phyloP scores from a whole-genome alignment of 2,113 vertebrate genomes.

The Cebidichthys violaceus region DNA sequence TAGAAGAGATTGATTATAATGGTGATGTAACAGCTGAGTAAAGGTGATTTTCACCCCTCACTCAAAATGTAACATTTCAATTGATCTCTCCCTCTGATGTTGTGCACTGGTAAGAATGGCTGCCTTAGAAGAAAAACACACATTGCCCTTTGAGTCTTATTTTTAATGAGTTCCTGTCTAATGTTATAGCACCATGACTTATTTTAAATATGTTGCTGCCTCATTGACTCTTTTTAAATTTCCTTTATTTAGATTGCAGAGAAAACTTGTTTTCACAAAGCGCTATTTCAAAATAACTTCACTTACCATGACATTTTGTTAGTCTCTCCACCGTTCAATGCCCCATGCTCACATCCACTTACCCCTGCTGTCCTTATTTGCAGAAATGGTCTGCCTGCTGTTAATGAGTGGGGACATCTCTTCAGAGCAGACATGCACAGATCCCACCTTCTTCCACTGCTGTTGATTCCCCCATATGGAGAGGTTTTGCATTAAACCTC shows the following conservation, averaged over 20 bases:
- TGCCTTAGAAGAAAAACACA: too few species aligned
- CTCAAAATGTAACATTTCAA: too few species aligned
- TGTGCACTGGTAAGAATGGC: too few species aligned
- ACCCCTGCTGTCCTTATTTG: background rate
- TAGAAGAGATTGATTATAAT: too few species aligned
- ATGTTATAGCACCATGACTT: background rate
- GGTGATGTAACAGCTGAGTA: too few species aligned
- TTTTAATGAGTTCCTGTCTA: background rate
- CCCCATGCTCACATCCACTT: background rate
- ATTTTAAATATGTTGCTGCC: background rate
- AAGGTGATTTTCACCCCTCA: too few species aligned
- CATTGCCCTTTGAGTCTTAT: too few species aligned
- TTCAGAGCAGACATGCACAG: constrained; percentile 20
- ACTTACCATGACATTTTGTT: background rate
- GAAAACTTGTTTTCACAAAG: background rate
- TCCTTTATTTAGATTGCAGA: background rate
- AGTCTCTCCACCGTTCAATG: background rate
- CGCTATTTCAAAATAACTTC: background rate
- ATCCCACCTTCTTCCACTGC: background rate
- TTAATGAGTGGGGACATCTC: constrained; percentile 37
- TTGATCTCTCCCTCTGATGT: too few species aligned
- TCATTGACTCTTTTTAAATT: background rate
- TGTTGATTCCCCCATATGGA: background rate
- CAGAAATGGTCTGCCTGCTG: constrained; percentile 10
- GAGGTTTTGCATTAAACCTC: background rate